Evolutionary conservation across 2,888 invertebrate species (phyloP), one percentile per base, ranked within the genome.

Genomic region (Scaptomyza tumidula): DNA sequence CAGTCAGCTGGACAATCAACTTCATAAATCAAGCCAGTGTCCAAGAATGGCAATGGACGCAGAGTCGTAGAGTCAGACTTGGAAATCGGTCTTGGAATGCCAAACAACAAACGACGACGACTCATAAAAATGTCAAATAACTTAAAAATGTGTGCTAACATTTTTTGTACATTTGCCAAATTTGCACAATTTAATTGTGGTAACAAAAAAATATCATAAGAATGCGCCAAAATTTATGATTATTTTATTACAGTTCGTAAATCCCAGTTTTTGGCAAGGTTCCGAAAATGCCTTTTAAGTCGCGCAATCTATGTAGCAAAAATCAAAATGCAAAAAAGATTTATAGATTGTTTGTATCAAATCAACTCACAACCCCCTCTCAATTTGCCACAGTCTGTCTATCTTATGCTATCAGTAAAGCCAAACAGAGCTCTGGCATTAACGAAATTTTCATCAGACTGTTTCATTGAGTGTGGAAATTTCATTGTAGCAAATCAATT

Each of bases 401-500:
- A n/a, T 44, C n/a, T 24, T 29, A 9, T 19, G 7, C 49, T 45
- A 56, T 54, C 19, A n/a, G 19, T 11, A 50, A 35, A 41, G 11
- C 39, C 52, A 49, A 68, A 72, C 66, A 70, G 67, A 81, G 71
- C 68, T 41, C 50, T n/a, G 55, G 78, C 68, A 80, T 80, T 75
- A 69, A 75, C 66, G 50, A 71, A 75, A 67, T 78, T 76, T 72
- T 69, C 72, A 67, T 48, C 67, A 77, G 73, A 73, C 63, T 71
- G 41, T 68, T 71, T 71, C 67, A 77, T 86, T 69, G 65, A 76
- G 77, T 81, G 86, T 76, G 78, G 80, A 86, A 84, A 86, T 82
- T 83, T 80, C 80, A 82, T 80, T 86, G 80, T 83, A 87, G 71
- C 85, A 85, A 86, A 86, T 86, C 86, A 87, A 87, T 86, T 86